Conservation (phyloP, 2,888 invertebrate species). For the Drosophila pseudotakahashii region DNA sequence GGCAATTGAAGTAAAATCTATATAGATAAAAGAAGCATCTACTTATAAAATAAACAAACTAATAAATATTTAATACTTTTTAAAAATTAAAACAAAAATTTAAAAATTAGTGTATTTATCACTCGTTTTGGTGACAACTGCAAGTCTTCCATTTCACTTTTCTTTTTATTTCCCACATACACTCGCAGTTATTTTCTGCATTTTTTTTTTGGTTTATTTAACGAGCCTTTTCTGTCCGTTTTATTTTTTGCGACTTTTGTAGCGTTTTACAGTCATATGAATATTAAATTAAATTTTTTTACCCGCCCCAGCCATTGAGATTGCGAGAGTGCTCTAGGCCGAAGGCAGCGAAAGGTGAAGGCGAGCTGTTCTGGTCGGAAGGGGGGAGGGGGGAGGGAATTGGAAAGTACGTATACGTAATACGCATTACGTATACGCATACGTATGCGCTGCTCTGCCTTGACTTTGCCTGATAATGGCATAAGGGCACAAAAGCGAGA, state of each 20-base stretch:
- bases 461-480: constrained; percentile 25
- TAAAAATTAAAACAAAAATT: background rate
- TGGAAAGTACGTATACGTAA: constrained; percentile 31
- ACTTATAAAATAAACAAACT: too few species aligned
- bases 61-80: background rate
- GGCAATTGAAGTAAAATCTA: too few species aligned
- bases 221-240: constrained; percentile 44
- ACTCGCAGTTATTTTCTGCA: constrained; percentile 10
- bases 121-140: background rate
- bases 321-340: constrained; percentile 15
- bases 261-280: constrained; percentile 52
- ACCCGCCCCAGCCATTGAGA: constrained; percentile 9
- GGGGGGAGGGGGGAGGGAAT: background rate
- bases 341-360: constrained; percentile 26
- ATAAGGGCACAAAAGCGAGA: constrained; percentile 8
- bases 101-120: constrained; percentile 2
- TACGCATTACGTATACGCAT: constrained; percentile 25
- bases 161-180: constrained; percentile 26
- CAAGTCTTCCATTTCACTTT: background rate
- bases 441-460: constrained; percentile 2
- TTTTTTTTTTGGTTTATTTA: constrained; percentile 55
- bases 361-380: constrained; percentile 12
- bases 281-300: constrained; percentile 57
- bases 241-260: constrained; percentile 43
- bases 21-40: too few species aligned